Conservation (phyloP, 2,888 invertebrate species). For the Geophilus truncorum region DNA sequence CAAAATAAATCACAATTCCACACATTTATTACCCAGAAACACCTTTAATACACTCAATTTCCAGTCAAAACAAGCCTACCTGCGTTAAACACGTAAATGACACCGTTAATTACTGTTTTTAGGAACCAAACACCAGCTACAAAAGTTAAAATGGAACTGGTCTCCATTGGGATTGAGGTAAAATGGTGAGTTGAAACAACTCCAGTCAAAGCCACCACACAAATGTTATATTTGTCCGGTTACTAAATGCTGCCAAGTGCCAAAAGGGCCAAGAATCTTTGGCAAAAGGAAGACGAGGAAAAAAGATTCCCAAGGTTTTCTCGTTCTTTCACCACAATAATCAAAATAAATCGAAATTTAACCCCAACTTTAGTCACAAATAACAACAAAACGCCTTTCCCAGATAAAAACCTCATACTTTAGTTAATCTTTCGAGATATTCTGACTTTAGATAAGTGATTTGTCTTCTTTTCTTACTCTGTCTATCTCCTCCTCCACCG, state of each 20-base stretch:
- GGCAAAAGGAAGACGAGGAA: not conserved
- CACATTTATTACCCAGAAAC: too few relatives aligned
- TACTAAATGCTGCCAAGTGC: not conserved
- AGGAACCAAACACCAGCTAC: not conserved
- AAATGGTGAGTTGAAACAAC: not conserved
- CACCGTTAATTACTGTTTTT: not conserved
- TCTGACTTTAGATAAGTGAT: too few relatives aligned
- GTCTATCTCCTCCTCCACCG: not conserved
- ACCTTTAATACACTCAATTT: too few relatives aligned
- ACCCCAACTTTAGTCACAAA: not conserved
- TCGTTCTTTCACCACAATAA: not conserved
- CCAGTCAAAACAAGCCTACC: not conserved
- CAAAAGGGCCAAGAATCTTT: not conserved
- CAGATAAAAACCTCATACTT: too few relatives aligned
- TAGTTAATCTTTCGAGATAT: too few relatives aligned
- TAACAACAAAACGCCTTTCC: too few relatives aligned
- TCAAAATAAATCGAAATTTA: too few relatives aligned
- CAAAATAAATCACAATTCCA: not conserved
- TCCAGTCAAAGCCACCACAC: not conserved
- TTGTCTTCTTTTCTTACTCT: not conserved
- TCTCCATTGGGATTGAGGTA: not conserved
- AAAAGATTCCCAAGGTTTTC: not conserved
- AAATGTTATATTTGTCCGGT: not conserved
- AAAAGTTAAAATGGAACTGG: not conserved
- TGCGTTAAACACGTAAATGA: not conserved